These are phyloP conservation scores for Erpobdella octoculata DNA, from an alignment of 2,888 invertebrate genomes.

Conservation along the genomic window DNA sequence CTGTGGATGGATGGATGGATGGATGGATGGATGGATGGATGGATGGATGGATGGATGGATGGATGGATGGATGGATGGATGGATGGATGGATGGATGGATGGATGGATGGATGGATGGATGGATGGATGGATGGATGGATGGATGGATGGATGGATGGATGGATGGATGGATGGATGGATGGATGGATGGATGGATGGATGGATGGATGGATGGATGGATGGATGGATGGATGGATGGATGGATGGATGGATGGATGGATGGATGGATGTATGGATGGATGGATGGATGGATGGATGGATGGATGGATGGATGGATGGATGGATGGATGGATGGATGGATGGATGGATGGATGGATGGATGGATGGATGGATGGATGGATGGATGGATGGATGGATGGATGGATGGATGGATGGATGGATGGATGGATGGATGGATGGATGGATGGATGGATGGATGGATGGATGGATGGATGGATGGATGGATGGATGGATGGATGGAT, in stretches of 20 bases:
- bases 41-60: conserved; percentile 19
- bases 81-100: conserved; percentile 19
- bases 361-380: conserved; percentile 16
- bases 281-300: conserved; percentile 19
- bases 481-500: conserved; percentile 19
- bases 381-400: conserved; percentile 19
- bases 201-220: conserved; percentile 19
- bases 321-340: conserved; percentile 19
- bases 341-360: conserved; percentile 19
- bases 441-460: conserved; percentile 19
- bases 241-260: conserved; percentile 19
- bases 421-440: conserved; percentile 19
- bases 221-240: conserved; percentile 19
- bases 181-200: conserved; percentile 19
- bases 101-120: conserved; percentile 19
- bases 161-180: conserved; percentile 19
- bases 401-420: conserved; percentile 19
- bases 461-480: conserved; percentile 19
- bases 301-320: conserved; percentile 19
- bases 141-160: conserved; percentile 19
- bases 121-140: conserved; percentile 19
- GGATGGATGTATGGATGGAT: conserved; percentile 18
- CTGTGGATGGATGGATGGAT: conserved; percentile 13
- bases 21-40: conserved; percentile 19
- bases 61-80: conserved; percentile 19